Evolutionary conservation across 2,888 invertebrate genomes (phyloP).

Genomic region (Gerris lacustris): DNA sequence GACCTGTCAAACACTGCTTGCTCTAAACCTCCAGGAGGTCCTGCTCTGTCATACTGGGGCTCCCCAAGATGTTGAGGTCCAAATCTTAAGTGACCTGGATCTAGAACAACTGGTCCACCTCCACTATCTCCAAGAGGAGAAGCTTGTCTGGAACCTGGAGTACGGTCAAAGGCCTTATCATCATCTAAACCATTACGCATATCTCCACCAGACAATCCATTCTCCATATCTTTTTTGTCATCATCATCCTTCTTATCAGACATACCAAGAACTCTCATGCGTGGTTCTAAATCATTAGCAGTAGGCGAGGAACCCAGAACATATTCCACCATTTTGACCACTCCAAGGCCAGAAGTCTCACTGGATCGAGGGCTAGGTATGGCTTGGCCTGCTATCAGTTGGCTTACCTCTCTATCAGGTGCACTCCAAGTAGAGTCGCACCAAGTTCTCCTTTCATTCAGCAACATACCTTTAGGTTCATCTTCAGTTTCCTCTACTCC

Average conservation of each 20-base stretch:
- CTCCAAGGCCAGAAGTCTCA: slow-evolving; percentile 79
- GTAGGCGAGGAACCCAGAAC: slow-evolving; percentile 88
- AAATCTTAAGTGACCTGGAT: too few species aligned
- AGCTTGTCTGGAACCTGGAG: slow-evolving; percentile 80
- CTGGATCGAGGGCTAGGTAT: slow-evolving; percentile 66
- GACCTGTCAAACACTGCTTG: too few species aligned
- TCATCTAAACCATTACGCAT: slow-evolving; percentile 64
- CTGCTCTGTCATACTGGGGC: too few species aligned
- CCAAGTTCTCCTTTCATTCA: not conserved
- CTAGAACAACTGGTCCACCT: too few species aligned
- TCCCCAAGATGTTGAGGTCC: too few species aligned
- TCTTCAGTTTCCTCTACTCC: slow-evolving; percentile 45
- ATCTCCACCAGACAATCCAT: slow-evolving; percentile 43
- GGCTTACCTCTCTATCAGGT: not conserved
- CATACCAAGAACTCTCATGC: slow-evolving; percentile 50
- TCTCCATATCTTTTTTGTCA: slow-evolving; percentile 36
- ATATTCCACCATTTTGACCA: slow-evolving; percentile 92
- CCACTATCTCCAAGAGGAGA: slow-evolving; percentile 46
- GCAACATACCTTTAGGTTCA: slow-evolving; percentile 53
- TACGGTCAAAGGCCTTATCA: slow-evolving; percentile 80
- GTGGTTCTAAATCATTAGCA: slow-evolving; percentile 55
- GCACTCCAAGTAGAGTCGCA: too few species aligned
- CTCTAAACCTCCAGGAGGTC: too few species aligned
- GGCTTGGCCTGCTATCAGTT: slow-evolving; percentile 34
- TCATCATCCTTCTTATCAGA: slow-evolving; percentile 30